Percentiles rank a stretch among this genome's conserved stretches.
These are phyloP conservation scores for Leguminivora glycinivorella DNA, from an alignment of 1,140 invertebrate genomes.

Conservation along the genomic window DNA sequence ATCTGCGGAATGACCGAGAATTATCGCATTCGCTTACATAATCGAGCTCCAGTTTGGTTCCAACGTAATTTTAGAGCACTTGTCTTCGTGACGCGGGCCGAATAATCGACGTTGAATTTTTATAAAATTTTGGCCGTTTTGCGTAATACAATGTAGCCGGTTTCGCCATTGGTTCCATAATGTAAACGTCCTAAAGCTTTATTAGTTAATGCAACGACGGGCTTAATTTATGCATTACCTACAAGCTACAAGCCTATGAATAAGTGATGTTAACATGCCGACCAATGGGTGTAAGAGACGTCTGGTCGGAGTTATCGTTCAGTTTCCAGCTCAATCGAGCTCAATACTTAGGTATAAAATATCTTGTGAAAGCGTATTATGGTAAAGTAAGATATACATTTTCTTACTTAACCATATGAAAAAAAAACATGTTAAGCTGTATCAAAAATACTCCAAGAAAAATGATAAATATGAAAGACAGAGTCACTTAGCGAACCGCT, in stretches of 20 bases:
- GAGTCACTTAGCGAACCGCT: not conserved
- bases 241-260: conserved; percentile 46
- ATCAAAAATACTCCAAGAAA: too few species aligned
- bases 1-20: conserved; percentile 43
- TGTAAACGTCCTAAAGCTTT: conserved; percentile 36
- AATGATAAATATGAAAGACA: too few species aligned
- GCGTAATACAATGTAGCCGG: conserved; percentile 45
- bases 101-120: conserved; percentile 57
- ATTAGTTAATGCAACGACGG: conserved; percentile 38
- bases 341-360: not conserved
- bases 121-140: conserved; percentile 57
- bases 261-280: conserved; percentile 47
- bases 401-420: not conserved
- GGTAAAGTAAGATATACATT: too few species aligned
- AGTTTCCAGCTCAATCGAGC: not conserved
- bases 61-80: conserved; percentile 60
- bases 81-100: conserved; percentile 48
- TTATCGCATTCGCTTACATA: conserved; percentile 55
- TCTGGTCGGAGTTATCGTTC: conserved; percentile 6
- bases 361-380: not conserved
- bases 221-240: conserved; percentile 42
- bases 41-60: conserved; percentile 46
- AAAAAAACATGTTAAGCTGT: not conserved
- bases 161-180: conserved; percentile 36
- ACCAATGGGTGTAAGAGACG: conserved; percentile 22